Evolutionary conservation across 1,140 invertebrate genomes (phyloP), one percentile per base, ranked within the genome.

Genomic region (Pararge aegeria): DNA sequence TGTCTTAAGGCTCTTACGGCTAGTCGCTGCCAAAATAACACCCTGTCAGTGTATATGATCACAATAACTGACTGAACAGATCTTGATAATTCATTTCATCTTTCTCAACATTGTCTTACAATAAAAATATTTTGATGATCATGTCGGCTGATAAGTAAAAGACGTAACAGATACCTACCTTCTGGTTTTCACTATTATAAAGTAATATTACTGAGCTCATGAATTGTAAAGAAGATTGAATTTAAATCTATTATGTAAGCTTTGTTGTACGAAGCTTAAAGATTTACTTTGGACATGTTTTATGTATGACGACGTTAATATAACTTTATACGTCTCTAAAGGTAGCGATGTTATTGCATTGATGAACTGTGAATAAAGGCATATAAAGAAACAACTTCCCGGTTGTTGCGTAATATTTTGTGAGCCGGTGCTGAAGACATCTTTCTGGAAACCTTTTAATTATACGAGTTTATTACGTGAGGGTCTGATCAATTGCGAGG

Each of bases 361-460:
- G 15, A 42, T 42, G 38, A 42, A 42, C 18, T 42, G 38, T 19
- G 38, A 42, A 42, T 42, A 42, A 42, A 19, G 38, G 38, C 38
- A 42, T 16, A 15, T 42, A 42, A 42, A 42, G 4, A 42, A 5
- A 13, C 38, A 18, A 42, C 38, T 42, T 42, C 38, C 38, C 16
- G 38, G 38, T 42, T 5, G 6, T 50, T 50, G 18, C 20, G 13
- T 50, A 50, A 50, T 42, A 16, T 18, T 18, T 1, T 9, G 5
- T 18, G 1, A 42, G 5, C n/a, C 10, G 27, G 5, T 1, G 10
- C 27, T 27, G 27, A 27, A 27, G 27, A 27, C 10, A 27, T 27
- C 27, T 27, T 27, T 27, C 27, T 27, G 27, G 27, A 27, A 5
- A 27, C 27, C 27, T 27, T 27, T 1, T 27, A 27, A 27, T 27